These are phyloP conservation scores for Rhinichthys klamathensis DNA, from an alignment of 2,113 vertebrate genomes.

Conservation along the genomic window DNA sequence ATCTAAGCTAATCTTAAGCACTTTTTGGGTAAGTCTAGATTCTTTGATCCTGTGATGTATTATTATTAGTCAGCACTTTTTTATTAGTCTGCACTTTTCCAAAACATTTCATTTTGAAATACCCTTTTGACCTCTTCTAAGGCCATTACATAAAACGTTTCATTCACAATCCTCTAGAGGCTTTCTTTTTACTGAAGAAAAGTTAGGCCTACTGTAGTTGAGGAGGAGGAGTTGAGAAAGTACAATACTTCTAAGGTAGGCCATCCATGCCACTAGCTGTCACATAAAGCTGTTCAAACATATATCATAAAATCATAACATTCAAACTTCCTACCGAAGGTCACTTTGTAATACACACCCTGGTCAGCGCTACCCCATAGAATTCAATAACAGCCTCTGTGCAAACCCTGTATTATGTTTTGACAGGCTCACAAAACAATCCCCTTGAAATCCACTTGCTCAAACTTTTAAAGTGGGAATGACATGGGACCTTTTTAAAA, in stretches of 20 bases:
- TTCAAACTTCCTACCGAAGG: background rate
- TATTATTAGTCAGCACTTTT: no score
- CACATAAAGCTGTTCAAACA: constrained; percentile 1
- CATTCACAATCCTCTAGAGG: background rate
- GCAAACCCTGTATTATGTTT: background rate
- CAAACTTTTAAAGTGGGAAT: background rate
- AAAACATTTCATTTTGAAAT: no score
- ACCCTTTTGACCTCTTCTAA: no score
- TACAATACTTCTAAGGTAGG: background rate
- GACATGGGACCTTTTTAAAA: background rate
- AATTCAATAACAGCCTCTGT: background rate
- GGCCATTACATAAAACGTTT: no score
- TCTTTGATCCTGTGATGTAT: no score
- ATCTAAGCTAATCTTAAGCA: no score
- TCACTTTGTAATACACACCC: background rate
- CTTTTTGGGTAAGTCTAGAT: no score
- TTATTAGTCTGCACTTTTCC: no score
- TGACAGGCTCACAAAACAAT: background rate
- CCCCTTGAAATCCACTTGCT: background rate
- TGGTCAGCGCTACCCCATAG: background rate
- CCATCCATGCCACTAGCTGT: background rate
- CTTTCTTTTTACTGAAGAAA: background rate
- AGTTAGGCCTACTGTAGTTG: background rate
- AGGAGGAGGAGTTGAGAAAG: background rate
- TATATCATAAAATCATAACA: background rate